phyloP scores from a whole-genome alignment of 2,797 vertebrate genomes.

The Sebastes flavidus region DNA sequence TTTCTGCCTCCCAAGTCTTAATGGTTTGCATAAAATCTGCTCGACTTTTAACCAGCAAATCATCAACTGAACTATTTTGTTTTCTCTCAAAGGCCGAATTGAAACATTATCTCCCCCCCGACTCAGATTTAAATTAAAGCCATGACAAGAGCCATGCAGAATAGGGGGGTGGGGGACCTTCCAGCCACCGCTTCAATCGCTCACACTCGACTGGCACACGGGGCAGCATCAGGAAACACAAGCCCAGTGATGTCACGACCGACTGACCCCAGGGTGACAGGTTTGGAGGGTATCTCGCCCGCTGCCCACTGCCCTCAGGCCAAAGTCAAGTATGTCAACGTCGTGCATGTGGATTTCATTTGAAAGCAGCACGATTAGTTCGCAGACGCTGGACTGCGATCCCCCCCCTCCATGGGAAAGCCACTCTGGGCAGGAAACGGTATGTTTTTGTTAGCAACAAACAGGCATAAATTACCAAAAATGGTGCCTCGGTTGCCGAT shows the following conservation, averaged over 20 bases:
- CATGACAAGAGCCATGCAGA: conserved; percentile 38
- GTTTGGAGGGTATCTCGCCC: conserved; percentile 57
- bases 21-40: conserved; percentile 37
- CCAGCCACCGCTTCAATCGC: conserved; percentile 20
- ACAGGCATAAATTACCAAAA: conserved; percentile 69
- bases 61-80: conserved; percentile 44
- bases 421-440: conserved; percentile 61
- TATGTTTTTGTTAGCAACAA: conserved; percentile 74
- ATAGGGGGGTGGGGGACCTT: background rate
- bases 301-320: conserved; percentile 58
- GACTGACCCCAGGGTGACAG: conserved; percentile 68
- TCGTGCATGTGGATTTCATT: conserved; percentile 80
- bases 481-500: conserved; percentile 46
- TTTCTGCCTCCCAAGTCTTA: conserved; percentile 27
- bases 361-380: conserved; percentile 64
- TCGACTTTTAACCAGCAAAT: conserved; percentile 50
- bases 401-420: conserved; percentile 59
- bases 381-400: conserved; percentile 39
- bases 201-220: conserved; percentile 45
- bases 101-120: conserved; percentile 52
- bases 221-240: conserved; percentile 68
- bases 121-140: conserved; percentile 58
- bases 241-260: conserved; percentile 68
- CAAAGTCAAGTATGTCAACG: conserved; percentile 63
- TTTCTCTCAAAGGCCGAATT: conserved; percentile 53